Evolutionary conservation across 2,113 vertebrate genomes (phyloP).

Genomic region (Gymnobelideus leadbeateri): DNA sequence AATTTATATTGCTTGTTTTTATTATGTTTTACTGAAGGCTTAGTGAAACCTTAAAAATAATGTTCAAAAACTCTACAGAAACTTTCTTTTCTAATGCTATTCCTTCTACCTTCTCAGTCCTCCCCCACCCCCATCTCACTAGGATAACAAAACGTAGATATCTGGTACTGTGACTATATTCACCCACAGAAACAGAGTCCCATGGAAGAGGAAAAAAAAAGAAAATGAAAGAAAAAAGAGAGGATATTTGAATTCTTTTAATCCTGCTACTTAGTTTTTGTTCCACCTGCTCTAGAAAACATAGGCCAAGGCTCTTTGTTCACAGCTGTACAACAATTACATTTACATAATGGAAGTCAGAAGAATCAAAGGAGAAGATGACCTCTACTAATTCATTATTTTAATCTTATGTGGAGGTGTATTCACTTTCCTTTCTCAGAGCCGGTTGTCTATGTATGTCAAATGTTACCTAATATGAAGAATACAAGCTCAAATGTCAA

Average conservation of each 20-base stretch:
- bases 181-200: neutral
- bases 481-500: slow-evolving; percentile 26
- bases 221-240: neutral
- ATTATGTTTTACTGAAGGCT: neutral
- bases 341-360: neutral
- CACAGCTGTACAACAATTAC: neutral
- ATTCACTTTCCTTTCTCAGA: neutral
- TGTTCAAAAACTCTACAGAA: slow-evolving; percentile 22
- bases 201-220: neutral
- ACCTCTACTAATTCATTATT: slow-evolving; percentile 19
- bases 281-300: neutral
- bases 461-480: neutral
- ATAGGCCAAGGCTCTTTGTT: slow-evolving; percentile 4
- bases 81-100: neutral
- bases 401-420: slow-evolving; percentile 12
- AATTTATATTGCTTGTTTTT: slow-evolving; percentile 4
- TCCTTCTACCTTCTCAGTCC: neutral
- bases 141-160: neutral
- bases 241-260: slow-evolving; percentile 23
- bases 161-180: neutral
- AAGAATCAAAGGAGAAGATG: slow-evolving; percentile 16
- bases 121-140: neutral
- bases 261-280: slow-evolving; percentile 18
- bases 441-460: neutral
- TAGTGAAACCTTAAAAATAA: slow-evolving; percentile 25